phyloP scores from a whole-genome alignment of 2,113 vertebrate genomes.

The Lethenteron camtschaticum region DNA sequence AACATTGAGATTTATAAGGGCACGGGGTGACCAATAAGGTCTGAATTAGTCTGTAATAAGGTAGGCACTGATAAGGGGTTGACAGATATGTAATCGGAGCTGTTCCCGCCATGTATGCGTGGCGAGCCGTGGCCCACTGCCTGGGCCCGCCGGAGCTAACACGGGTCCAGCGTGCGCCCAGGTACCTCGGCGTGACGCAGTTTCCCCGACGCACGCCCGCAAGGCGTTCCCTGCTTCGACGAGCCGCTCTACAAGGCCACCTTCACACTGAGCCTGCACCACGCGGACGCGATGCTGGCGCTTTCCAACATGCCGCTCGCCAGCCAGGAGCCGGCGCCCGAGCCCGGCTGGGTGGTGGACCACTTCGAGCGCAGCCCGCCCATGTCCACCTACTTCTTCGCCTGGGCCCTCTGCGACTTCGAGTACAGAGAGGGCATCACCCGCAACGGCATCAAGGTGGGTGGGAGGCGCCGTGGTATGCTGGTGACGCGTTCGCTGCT shows the following conservation, averaged over 20 bases:
- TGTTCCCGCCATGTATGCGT: no score
- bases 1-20: no score
- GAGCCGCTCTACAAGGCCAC: slow-evolving; percentile 97
- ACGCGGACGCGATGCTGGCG: slow-evolving; percentile 63
- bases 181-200: slow-evolving; percentile 75
- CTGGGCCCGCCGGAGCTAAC: no score
- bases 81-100: no score
- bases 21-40: no score
- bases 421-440: slow-evolving; percentile 57
- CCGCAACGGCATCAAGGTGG: slow-evolving; percentile 54
- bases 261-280: slow-evolving; percentile 66
- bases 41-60: no score
- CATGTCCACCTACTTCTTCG: slow-evolving; percentile 93
- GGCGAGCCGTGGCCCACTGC: no score
- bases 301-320: slow-evolving; percentile 92
- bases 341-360: slow-evolving; percentile 66
- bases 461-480: slow-evolving; percentile 15
- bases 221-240: slow-evolving; percentile 93
- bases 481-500: no score
- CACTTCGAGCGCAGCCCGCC: slow-evolving; percentile 70
- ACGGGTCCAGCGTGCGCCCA: slow-evolving; percentile 14
- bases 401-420: slow-evolving; percentile 95
- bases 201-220: slow-evolving; percentile 85
- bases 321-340: slow-evolving; percentile 33
- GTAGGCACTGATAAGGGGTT: no score